These are phyloP conservation scores for Opisthocomus hoazin DNA, from an alignment of 2,113 vertebrate genomes.

Conservation along the genomic window DNA sequence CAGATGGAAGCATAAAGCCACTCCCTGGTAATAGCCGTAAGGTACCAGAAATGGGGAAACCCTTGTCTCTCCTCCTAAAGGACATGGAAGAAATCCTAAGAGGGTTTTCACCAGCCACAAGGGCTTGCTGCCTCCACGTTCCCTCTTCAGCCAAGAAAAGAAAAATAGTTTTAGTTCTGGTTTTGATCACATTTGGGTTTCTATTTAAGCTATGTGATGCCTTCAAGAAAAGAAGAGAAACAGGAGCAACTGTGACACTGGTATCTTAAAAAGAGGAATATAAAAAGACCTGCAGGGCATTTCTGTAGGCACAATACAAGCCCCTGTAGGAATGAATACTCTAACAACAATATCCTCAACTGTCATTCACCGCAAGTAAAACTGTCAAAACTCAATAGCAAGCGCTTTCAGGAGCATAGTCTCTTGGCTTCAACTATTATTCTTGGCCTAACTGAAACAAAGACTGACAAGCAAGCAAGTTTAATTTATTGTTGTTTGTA, in stretches of 20 bases:
- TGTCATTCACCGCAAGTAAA: slow-evolving; percentile 15
- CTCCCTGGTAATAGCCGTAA: neutral
- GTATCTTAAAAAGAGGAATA: neutral
- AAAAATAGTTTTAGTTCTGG: neutral
- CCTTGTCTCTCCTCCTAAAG: neutral
- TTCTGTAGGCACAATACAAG: slow-evolving; percentile 35
- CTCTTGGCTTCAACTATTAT: neutral
- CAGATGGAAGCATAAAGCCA: neutral
- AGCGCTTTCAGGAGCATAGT: neutral
- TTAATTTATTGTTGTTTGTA: neutral
- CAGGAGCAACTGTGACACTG: neutral
- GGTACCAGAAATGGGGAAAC: neutral
- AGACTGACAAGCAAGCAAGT: neutral
- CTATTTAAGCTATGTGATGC: neutral
- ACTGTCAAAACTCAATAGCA: slow-evolving; percentile 38
- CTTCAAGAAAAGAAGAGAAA: slow-evolving; percentile 1
- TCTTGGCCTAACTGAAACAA: neutral
- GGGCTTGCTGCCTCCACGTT: neutral
- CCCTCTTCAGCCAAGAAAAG: neutral
- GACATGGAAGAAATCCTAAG: neutral
- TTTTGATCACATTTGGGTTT: neutral
- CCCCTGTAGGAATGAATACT: slow-evolving; percentile 39
- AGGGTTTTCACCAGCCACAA: neutral
- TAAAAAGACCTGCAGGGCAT: slow-evolving; percentile 29
- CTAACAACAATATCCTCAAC: slow-evolving; percentile 32